These are phyloP conservation scores for Ibidorhyncha struthersii DNA, from an alignment of 2,113 vertebrate genomes.

Conservation along the genomic window DNA sequence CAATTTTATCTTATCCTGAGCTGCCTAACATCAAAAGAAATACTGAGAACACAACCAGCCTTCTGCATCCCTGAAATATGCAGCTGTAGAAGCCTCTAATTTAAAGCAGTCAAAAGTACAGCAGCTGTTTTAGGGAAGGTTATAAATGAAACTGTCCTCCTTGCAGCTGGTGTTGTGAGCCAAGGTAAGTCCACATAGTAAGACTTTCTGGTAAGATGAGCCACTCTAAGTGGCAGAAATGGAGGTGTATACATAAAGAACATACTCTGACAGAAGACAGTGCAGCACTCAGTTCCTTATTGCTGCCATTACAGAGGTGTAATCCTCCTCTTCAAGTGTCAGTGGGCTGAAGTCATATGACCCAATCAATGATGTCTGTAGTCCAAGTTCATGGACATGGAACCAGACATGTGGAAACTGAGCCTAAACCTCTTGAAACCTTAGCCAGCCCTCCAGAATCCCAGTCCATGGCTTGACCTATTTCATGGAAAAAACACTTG, in stretches of 20 bases:
- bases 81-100: background rate
- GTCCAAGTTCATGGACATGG: background rate
- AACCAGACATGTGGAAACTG: background rate
- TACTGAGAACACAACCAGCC: conserved; percentile 30
- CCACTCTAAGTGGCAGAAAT: background rate
- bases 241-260: background rate
- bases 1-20: conserved; percentile 53
- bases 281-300: background rate
- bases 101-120: background rate
- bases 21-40: conserved; percentile 55
- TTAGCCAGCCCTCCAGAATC: background rate
- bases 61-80: conserved; percentile 13
- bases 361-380: background rate
- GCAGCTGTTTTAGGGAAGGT: background rate
- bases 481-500: background rate
- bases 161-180: background rate
- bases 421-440: background rate
- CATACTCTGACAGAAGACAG: background rate
- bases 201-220: background rate
- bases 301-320: background rate
- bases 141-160: background rate
- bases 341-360: background rate
- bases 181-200: background rate
- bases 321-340: background rate
- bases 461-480: background rate